These are phyloP conservation scores for Oreonectes daqikongensis DNA, from an alignment of 2,797 vertebrate species.

Conservation along the genomic window DNA sequence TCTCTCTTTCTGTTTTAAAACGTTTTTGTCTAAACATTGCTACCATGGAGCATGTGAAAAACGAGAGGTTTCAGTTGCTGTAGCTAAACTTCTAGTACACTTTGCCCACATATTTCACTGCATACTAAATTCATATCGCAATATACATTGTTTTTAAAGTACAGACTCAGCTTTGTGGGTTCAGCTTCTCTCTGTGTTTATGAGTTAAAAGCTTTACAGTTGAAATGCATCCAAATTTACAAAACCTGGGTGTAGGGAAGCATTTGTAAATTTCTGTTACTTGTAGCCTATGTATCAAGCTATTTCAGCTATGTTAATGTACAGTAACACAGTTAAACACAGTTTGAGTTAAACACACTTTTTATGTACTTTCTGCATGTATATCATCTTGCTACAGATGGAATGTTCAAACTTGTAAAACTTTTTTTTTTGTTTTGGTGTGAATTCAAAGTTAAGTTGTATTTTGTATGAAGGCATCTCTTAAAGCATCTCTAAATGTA, in stretches of 20 bases:
- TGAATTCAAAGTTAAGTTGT: no score
- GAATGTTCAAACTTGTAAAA: no score
- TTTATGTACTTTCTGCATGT: neutral
- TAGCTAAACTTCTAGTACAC: neutral
- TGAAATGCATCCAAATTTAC: constrained; percentile 1
- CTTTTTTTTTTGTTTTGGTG: no score
- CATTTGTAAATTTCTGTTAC: neutral
- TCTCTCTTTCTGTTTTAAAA: neutral
- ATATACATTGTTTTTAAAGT: neutral
- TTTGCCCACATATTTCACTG: neutral
- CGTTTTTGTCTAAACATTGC: neutral
- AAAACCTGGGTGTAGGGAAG: neutral
- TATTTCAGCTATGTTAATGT: neutral
- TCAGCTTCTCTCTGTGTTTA: constrained; percentile 2
- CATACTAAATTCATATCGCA: neutral
- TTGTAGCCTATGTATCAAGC: no score
- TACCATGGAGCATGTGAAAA: neutral
- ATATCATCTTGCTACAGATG: no score
- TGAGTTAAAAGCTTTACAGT: neutral
- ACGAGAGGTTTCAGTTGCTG: neutral
- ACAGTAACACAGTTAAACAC: neutral
- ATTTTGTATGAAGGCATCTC: neutral
- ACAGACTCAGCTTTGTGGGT: neutral
- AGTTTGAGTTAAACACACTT: neutral
- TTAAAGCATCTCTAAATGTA: no score